phyloP scores from a whole-genome alignment of 2,113 vertebrate genomes.

The Eurypyga helias region DNA sequence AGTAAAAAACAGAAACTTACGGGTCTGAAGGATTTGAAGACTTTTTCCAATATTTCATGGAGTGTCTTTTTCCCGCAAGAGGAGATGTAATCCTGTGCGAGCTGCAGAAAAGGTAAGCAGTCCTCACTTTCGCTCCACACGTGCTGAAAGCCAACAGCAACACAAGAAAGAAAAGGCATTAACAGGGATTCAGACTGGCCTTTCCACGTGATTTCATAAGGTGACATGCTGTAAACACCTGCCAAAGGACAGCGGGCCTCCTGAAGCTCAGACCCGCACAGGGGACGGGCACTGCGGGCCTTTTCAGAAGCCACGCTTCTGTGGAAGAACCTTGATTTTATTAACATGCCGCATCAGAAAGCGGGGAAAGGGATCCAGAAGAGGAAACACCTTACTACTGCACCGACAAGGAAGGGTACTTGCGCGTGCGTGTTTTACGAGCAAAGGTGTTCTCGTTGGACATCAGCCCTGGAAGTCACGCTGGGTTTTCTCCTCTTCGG shows the following conservation, averaged over 20 bases:
- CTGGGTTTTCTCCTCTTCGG: neutral
- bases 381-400: neutral
- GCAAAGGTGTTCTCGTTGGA: neutral
- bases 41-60: slow-evolving; percentile 96
- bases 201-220: neutral
- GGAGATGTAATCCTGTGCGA: slow-evolving; percentile 98
- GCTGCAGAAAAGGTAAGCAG: slow-evolving; percentile 95
- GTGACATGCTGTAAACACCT: neutral
- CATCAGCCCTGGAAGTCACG: neutral
- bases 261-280: neutral
- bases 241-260: neutral
- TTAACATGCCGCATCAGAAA: neutral
- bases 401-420: neutral
- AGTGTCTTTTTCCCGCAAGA: slow-evolving; percentile 98
- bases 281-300: neutral
- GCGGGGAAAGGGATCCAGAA: neutral
- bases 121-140: slow-evolving; percentile 99
- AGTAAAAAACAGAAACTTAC: slow-evolving; percentile 78
- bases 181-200: neutral
- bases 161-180: slow-evolving; percentile 29
- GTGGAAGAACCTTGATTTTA: neutral
- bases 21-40: slow-evolving; percentile 98
- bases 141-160: slow-evolving; percentile 79
- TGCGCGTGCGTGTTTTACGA: fast-evolving
- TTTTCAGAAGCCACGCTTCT: neutral